Evolutionary conservation across 2,113 vertebrate genomes (phyloP), one percentile per base, ranked within the genome.

Genomic region (Proterorhinus semilunaris): DNA sequence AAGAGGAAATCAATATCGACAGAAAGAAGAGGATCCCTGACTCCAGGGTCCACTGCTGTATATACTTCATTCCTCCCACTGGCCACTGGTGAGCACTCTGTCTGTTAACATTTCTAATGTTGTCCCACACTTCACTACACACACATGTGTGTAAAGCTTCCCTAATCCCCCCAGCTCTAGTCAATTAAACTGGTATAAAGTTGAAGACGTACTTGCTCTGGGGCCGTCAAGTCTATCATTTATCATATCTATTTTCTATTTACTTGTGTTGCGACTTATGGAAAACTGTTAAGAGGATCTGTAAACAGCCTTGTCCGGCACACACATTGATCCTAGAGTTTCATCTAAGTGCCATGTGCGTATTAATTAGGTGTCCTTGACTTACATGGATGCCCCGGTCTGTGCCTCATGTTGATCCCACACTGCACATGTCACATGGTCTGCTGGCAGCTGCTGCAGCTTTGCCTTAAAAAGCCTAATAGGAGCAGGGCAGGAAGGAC

Each of bases 11-110:
- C 82, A 95, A 95, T 90, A 96, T 99, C 45, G 92, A 98, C 89
- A 86, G 97, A 6, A 99, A 99, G 94, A 98, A 95, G 76, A 93
- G 93, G 69, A 99, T 99, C 86, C 96, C 95, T 0, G 98, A 99
- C 91, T 96, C 95, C 0, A 90, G 98, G 1, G 96, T 99, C 21
- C 98, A 99, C 90, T 99, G 98, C 90, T 99, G 98, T 90, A 96
- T 99, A 85, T 99, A 99, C 90, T 99, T 99, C 90, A 99, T 99
- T 78, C 96, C 98, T 0, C 95, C 98, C 78, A 99, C 96, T 0
- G 98, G 98, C 84, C 98, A 99, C 91, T 93, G 96, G 98, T 99
- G 88, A 8, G 95, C 10, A 62, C 55, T 13, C 43, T 50, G 8
- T 15, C 44, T 36, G 15, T 44, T 43, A 43, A 52, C 16, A 53